A percentile compares a stretch with the other conserved stretches of the same genome.
These are phyloP conservation scores for Agonopterix heracliana DNA, from an alignment of 2,888 invertebrate genomes.

Conservation along the genomic window DNA sequence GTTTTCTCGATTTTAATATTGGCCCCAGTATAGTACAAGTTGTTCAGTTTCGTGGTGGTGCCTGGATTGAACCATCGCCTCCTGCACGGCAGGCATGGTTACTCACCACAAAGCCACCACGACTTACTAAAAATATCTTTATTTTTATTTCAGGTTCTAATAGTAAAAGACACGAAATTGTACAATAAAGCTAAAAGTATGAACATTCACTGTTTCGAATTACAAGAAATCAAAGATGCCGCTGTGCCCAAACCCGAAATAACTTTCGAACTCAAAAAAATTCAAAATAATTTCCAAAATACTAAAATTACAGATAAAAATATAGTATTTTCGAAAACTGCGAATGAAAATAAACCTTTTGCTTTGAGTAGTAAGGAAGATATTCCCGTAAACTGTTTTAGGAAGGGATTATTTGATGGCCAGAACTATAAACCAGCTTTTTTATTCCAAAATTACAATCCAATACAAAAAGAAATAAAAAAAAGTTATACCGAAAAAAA, in stretches of 20 bases:
- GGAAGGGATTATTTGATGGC: slow-evolving; percentile 2
- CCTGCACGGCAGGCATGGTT: too few relatives aligned
- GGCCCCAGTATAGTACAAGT: too few relatives aligned
- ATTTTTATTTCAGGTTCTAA: slow-evolving; percentile 29
- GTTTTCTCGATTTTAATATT: too few relatives aligned
- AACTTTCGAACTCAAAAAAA: slow-evolving; percentile 10
- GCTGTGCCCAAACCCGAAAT: slow-evolving; percentile 8
- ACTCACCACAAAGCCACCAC: too few relatives aligned
- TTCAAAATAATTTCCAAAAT: slow-evolving; percentile 5
- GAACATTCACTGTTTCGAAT: slow-evolving; percentile 23
- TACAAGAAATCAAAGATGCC: slow-evolving; percentile 27
- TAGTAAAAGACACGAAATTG: slow-evolving; percentile 30
- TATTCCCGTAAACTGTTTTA: neutral
- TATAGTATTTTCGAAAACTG: slow-evolving; percentile 12
- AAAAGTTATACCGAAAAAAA: too few relatives aligned
- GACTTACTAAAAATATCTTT: too few relatives aligned
- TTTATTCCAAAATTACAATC: neutral
- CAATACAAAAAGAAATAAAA: neutral
- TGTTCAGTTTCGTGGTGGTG: too few relatives aligned
- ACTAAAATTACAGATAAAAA: neutral
- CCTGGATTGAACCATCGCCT: too few relatives aligned
- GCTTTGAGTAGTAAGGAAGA: neutral
- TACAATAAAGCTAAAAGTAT: slow-evolving; percentile 19
- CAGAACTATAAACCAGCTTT: neutral
- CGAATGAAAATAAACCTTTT: slow-evolving; percentile 3